Conservation (phyloP, 2,113 vertebrate genomes). For the Upupa epops region DNA sequence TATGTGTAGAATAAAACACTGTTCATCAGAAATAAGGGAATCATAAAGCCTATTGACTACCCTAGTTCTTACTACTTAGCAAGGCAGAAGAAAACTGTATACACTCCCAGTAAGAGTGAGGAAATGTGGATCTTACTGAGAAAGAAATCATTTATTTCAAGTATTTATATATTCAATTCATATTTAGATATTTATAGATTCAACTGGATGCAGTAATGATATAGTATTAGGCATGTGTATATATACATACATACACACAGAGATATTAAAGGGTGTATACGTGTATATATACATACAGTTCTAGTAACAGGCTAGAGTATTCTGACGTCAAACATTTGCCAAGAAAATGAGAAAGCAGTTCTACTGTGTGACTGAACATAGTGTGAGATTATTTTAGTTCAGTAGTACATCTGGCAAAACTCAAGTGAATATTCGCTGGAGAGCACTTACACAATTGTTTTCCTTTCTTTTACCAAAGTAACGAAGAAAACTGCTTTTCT, state of each 20-base stretch:
- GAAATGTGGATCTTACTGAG: background rate
- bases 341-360: background rate
- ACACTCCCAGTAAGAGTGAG: background rate
- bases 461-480: background rate
- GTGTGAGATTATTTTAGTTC: background rate
- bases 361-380: background rate
- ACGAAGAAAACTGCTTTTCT: background rate
- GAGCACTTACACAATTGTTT: background rate
- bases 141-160: conserved; percentile 31
- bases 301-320: background rate
- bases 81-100: background rate
- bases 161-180: conserved; percentile 3
- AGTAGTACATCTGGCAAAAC: background rate
- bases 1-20: background rate
- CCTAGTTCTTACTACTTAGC: background rate
- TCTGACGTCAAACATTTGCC: background rate
- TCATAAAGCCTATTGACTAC: background rate
- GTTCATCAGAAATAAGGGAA: background rate
- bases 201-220: background rate
- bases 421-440: background rate
- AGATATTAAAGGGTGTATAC: background rate
- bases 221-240: background rate
- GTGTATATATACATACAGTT: background rate
- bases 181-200: conserved; percentile 31
- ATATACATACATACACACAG: background rate